These are phyloP conservation scores for Gadus chalcogrammus DNA, from an alignment of 2,113 vertebrate species.

Conservation along the genomic window DNA sequence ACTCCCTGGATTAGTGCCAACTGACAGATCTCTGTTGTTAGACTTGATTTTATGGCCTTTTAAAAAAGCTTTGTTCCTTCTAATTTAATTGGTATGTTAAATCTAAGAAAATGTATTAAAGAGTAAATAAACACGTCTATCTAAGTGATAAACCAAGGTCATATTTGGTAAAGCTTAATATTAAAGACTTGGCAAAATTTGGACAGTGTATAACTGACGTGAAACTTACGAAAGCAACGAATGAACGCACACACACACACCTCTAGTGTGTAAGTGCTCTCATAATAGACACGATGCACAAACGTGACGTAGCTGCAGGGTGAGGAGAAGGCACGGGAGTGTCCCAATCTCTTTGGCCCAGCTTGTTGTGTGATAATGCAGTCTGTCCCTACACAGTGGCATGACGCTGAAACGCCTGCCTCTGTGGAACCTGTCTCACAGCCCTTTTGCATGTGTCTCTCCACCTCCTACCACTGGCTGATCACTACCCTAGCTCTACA, in stretches of 20 bases:
- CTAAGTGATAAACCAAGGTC: too few species aligned
- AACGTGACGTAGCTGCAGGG: too few species aligned
- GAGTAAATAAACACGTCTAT: too few species aligned
- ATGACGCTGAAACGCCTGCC: slow-evolving; percentile 37
- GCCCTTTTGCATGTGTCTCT: too few species aligned
- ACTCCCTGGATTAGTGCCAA: background rate
- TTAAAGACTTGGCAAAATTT: too few species aligned
- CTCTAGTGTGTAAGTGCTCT: background rate
- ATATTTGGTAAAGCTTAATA: too few species aligned
- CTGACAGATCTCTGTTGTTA: background rate
- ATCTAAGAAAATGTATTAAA: too few species aligned
- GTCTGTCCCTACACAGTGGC: slow-evolving; percentile 37
- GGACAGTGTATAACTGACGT: too few species aligned
- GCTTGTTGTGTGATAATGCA: slow-evolving; percentile 28
- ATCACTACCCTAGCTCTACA: too few species aligned
- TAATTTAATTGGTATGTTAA: background rate
- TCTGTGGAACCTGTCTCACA: background rate
- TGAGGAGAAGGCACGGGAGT: slow-evolving; percentile 22
- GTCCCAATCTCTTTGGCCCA: slow-evolving; percentile 34
- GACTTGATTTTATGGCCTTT: background rate
- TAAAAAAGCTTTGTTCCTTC: background rate
- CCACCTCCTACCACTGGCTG: too few species aligned
- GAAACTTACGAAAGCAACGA: too few species aligned
- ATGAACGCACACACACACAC: too few species aligned
- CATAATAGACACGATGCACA: background rate